Evolutionary conservation across 2,113 vertebrate species (phyloP).

Genomic region (Callipepla squamata): DNA sequence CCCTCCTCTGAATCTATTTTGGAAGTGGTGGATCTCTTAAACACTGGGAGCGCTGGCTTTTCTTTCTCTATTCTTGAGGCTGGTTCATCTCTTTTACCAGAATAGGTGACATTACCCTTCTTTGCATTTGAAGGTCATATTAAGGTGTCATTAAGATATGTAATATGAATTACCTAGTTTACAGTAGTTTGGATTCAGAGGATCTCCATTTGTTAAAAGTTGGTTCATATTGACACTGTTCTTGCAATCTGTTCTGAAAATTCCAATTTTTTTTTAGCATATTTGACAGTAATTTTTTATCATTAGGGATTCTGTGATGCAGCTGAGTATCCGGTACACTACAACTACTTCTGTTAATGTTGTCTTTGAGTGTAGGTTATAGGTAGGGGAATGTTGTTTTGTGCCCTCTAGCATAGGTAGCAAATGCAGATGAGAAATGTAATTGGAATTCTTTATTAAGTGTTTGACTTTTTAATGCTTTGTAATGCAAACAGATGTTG

Average conservation of each 20-base stretch:
- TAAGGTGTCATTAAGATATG: neutral
- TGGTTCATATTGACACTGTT: neutral
- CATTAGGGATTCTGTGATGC: neutral
- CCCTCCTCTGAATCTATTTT: neutral
- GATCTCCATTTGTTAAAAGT: neutral
- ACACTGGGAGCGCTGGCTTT: neutral
- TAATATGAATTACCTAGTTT: neutral
- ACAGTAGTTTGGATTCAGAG: neutral
- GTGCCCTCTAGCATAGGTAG: neutral
- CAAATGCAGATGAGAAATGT: neutral
- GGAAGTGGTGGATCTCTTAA: neutral
- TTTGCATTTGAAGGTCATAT: neutral
- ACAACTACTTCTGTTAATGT: neutral
- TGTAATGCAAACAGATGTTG: conserved; percentile 29
- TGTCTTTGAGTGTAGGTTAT: neutral
- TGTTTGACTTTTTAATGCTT: conserved; percentile 41
- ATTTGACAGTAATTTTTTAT: neutral
- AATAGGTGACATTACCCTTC: neutral
- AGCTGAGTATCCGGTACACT: neutral
- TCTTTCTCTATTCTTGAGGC: neutral
- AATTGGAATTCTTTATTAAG: neutral
- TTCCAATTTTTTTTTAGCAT: neutral
- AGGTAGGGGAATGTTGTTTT: neutral
- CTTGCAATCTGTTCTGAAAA: neutral
- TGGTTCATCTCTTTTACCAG: neutral